Evolutionary conservation across 2,113 vertebrate genomes (phyloP), one percentile per base, ranked within the genome.

Genomic region (Pomatostomus ruficeps): DNA sequence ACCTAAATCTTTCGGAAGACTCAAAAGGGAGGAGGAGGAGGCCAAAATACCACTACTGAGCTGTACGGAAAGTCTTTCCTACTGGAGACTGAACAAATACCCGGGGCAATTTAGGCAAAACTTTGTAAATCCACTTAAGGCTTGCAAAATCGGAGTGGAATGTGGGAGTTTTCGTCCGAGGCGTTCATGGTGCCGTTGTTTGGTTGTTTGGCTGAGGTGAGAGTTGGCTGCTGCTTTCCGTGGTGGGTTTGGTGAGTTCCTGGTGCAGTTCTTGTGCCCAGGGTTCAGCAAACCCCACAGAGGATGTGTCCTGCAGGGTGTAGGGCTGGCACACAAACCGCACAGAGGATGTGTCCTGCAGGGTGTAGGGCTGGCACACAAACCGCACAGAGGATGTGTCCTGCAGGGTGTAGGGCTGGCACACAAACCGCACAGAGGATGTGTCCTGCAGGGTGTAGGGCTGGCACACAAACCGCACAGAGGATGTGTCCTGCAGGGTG

Each of bases 41-140:
- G 92, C 95, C 93, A 96, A 95, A 91, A 97, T 96, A 97, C 94
- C 95, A 95, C 96, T 96, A 97, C 96, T 97, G 94, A 95, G 83
- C 94, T 97, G 88, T 96, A 89, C 86, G 83, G 92, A 85, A 90
- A 94, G 85, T 52, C 89, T 94, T 90, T 93, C 86, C 66, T 86
- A 12, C 90, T 51, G 65, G 87, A 96, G 86, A 89, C 95, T 95
- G 95, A 95, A 94, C 92, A 91, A 95, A 88, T 88, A 94, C 62
- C 95, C 94, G 85, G 89, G 75, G 87, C 89, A 84, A 75, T 79
- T 88, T 94, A 94, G 58, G 85, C 74, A 86, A 86, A 94, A 91
- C 68, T 82, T 74, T 16, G 55, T 76, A 95, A 97, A 96, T 90
- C 90, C 77, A 83, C 93, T 85, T 65, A 71, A 68, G 88, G 75